Evolutionary conservation across 2,113 vertebrate genomes (phyloP), one percentile per base, ranked within the genome.

Genomic region (Sciurus niger): DNA sequence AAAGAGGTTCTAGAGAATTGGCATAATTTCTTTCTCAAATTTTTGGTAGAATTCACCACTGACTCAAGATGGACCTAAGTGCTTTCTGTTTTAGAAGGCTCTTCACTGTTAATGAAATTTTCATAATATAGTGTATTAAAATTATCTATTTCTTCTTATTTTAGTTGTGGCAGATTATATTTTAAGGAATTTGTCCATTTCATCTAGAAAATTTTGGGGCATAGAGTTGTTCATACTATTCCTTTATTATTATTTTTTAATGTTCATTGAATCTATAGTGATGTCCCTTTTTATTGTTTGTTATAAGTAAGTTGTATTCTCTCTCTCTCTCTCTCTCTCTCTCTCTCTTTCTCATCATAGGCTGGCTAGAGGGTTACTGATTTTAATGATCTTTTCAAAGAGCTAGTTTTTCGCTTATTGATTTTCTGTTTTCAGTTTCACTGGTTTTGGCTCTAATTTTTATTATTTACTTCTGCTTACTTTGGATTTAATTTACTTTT

Each of bases 251-350:
- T 46, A 18, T 22, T 60, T 78, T 63, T 73, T 78, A 73, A 30
- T 65, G 30, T 55, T 43, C 67, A 85, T 48, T 46, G 17, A 11
- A 65, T 96, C 43, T 93, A n/a, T 93, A 90, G 73, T 58, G n/a
- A 48, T 93, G 30, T 12, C 13, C 1, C 55, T 2, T 46, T 63
- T 17, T 18, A 65, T 84, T 8, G 60, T 58, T 83, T 68, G 17
- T 51, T 40, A 34, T 48, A 60, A 37, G 2, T 78, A 51, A 79
- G 25, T 77, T 73, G 10, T 79, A 37, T 37, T 20, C 14, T n/a
- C 43, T 65, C 55, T 65, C 46, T 55, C 6, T 84, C 43, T 65
- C 55, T 65, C 46, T 55, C 6, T 84, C 6, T 51, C 2, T 17
- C 40, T 37, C 37, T 37, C 37, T 37, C 6, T 51, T 1, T 17